Evolutionary conservation across 2,113 vertebrate species (phyloP).

Genomic region (Neotragus pygmaeus): DNA sequence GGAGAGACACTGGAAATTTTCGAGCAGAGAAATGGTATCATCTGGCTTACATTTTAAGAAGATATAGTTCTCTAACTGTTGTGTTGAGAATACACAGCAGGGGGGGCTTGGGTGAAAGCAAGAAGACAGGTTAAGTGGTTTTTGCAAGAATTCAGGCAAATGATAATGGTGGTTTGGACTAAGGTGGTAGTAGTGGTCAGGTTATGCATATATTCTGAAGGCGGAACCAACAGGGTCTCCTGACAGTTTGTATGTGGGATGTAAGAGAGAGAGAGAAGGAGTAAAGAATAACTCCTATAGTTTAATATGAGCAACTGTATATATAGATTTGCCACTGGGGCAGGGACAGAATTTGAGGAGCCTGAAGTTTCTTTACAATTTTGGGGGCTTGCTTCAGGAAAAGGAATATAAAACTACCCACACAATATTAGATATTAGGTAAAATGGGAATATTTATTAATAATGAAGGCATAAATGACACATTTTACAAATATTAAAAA

Average conservation of each 20-base stretch:
- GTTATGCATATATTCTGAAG: neutral
- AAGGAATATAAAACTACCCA: neutral
- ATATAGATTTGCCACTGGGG: neutral
- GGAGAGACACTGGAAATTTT: neutral
- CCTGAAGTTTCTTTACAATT: neutral
- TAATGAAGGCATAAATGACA: neutral
- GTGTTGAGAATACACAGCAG: neutral
- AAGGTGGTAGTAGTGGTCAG: neutral
- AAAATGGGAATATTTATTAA: neutral
- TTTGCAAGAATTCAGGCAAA: neutral
- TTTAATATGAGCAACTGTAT: neutral
- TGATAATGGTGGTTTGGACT: neutral
- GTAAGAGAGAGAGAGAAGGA: neutral
- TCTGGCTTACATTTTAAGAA: neutral
- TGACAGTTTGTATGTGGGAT: neutral
- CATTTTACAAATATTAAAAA: neutral
- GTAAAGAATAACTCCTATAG: neutral
- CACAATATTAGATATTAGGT: neutral
- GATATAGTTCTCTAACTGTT: neutral
- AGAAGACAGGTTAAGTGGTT: neutral
- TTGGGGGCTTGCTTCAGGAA: neutral
- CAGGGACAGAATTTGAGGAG: neutral
- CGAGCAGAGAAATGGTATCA: neutral
- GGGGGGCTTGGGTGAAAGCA: neutral
- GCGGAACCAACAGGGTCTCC: neutral